Conservation (phyloP, 2,797 vertebrate species). For the Arnoldichthys spilopterus region DNA sequence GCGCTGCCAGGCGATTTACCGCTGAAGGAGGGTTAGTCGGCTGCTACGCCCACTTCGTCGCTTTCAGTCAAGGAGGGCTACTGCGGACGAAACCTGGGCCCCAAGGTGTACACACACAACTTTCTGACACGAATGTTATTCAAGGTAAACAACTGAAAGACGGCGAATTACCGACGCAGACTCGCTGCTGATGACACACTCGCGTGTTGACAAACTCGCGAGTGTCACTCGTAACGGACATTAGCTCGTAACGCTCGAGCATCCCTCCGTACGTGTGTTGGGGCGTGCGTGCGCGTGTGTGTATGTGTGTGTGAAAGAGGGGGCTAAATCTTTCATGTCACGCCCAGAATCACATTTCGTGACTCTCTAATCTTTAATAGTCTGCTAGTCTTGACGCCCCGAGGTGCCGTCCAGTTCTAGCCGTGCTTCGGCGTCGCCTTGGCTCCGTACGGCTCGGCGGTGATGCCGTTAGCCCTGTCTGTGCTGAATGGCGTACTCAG, state of each 20-base stretch:
- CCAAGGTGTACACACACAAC: not conserved
- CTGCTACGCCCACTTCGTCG: constrained; percentile 2
- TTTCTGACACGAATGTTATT: not conserved
- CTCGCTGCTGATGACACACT: not conserved
- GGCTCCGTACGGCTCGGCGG: constrained; percentile 35
- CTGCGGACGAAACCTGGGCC: constrained; percentile 5
- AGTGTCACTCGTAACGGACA: not conserved
- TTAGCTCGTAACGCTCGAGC: not conserved
- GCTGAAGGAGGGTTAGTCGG: not conserved
- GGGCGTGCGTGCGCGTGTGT: not conserved
- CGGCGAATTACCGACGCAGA: too few species aligned
- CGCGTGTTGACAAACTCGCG: not conserved
- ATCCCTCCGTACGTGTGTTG: not conserved
- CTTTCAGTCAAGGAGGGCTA: not conserved
- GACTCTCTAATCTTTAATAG: not conserved
- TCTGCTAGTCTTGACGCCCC: not conserved
- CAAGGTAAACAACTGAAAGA: not conserved
- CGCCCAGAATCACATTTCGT: constrained; percentile 8
- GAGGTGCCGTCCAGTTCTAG: not conserved
- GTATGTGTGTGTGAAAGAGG: not conserved
- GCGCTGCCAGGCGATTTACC: not conserved
- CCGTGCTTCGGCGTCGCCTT: constrained; percentile 16
- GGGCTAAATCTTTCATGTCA: not conserved
- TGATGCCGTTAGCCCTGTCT: constrained; percentile 50
- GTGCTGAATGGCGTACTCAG: constrained; percentile 52